A percentile compares a stretch with the other conserved stretches of the same genome.
phyloP scores from a whole-genome alignment of 2,113 vertebrate genomes.

The Apeltes quadracus region DNA sequence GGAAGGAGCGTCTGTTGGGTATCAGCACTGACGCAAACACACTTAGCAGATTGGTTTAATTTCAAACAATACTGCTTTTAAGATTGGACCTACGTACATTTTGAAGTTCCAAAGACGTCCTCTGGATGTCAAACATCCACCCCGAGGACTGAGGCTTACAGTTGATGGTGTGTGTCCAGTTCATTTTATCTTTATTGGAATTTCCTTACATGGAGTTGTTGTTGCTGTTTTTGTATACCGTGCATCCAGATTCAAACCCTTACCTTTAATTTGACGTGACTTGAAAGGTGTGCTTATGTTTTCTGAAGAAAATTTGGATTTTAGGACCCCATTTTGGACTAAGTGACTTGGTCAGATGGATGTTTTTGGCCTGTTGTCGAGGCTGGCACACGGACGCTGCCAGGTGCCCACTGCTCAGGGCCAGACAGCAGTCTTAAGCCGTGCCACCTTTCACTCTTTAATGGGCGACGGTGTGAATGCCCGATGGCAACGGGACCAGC shows the following conservation, averaged over 20 bases:
- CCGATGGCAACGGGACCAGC: slow-evolving; percentile 55
- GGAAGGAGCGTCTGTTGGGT: not conserved
- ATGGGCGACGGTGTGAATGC: slow-evolving; percentile 61
- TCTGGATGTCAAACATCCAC: not conserved
- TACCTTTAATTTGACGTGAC: not conserved
- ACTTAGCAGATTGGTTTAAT: not conserved
- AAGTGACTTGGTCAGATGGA: slow-evolving; percentile 52
- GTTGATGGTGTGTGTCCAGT: not conserved
- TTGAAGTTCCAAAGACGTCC: not conserved
- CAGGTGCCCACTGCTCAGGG: slow-evolving; percentile 64
- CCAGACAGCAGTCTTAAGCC: slow-evolving; percentile 63
- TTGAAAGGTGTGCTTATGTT: not conserved
- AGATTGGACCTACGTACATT: not conserved
- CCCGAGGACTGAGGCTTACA: not conserved
- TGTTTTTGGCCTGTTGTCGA: slow-evolving; percentile 47
- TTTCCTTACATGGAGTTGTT: no score
- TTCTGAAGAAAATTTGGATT: not conserved
- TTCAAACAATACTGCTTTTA: not conserved
- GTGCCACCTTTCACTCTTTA: slow-evolving; percentile 68
- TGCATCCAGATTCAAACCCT: not conserved
- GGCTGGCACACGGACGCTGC: slow-evolving; percentile 55
- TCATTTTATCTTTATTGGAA: not conserved
- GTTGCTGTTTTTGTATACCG: not conserved
- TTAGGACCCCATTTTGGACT: not conserved
- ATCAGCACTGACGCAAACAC: not conserved